Base-by-base conservation (phyloP, 2,888 invertebrate species). In the Stramonita haemastoma region DNA sequence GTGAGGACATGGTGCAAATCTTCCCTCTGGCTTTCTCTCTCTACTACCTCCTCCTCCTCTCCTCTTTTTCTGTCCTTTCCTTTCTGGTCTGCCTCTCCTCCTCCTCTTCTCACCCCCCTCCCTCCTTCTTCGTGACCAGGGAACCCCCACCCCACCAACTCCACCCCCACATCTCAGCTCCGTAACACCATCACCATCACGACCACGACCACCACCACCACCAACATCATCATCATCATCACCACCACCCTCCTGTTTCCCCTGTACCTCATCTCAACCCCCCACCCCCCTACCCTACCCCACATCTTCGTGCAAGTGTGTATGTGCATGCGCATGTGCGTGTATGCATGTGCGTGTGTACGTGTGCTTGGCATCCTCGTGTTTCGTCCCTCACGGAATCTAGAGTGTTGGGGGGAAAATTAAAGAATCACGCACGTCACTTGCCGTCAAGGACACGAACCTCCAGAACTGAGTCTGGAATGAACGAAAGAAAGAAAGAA, bases 1-100 rank as follows among this genome's bases (percentile, higher is more conserved):
- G 89, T 89, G 89, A 89, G 84, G 89, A 89, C 84, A 46, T 17
- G 34, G 89, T 89, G 89, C 89, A 89, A 85, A 89, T 89, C 89
- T 89, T 89, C 85, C 56, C 73, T 56, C 34, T 19, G 2, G 32
- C 29, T 15, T 29, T 56, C 87, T 17, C 56, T n/a, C 77, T 19
- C 87, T 17, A n/a, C 73, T 22, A 34, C 77, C 77, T 22, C 87
- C 87, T 29, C 70, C 73, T 2, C 46, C 36, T 87, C 73, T 22
- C 34, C 73, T 22, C 34, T 36, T n/a, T 70, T 36, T 85, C 89
- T 88, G 57, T 70, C 36, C n/a, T 34, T 83, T 66, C 34, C 34
- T 79, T 26, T 70, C 46, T 46, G 46, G 46, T 46, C 46, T 46
- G 46, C 46, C 46, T 46, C 57, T 19, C 46, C 73, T n/a, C 70